Evolutionary conservation across 2,888 invertebrate genomes (phyloP), one percentile per base, ranked within the genome.

Genomic region (Volucella inanis): DNA sequence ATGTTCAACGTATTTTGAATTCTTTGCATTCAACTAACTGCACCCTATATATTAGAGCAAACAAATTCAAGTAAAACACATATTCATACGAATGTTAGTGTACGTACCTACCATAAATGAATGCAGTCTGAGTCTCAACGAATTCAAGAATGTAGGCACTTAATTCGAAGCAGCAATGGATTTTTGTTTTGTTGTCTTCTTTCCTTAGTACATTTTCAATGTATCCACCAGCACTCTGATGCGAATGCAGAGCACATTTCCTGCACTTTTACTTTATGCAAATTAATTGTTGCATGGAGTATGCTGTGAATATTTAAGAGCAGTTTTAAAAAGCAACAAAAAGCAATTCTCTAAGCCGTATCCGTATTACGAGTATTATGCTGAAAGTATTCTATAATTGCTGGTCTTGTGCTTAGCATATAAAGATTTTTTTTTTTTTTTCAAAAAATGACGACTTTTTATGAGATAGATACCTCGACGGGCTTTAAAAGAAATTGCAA

Each of bases 181-280:
- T 64, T 57, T 75, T 81, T 31, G n/a, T 31, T 1, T 31, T 31
- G 6, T 31, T 80, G 38, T 68, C 49, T 59, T 71, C 39, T 81
- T 64, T 64, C 70, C 41, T 71, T 43, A 41, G 15, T 15, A 11
- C 43, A 50, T 62, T 38, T 75, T 64, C 50, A 55, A 41, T 70
- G 65, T 57, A 65, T 71, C 47, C 31, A 31, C 4, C 31, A 31
- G 31, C 43, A 49, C 71, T 71, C 61, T 49, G 50, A 65, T 52
- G 65, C 22, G 77, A 43, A 64, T 76, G 18, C 45, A 43, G 71
- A 71, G 65, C 77, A 65, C 59, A 77, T 49, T 82, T 82, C 81
- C 81, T 82, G 81, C 50, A 77, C 81, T 82, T 67, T 77, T 82
- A 65, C 81, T 82, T 77, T 71, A 77, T 81, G 82, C 77, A 82